Evolutionary conservation across 1,140 invertebrate species (phyloP).

Genomic region (Episyrphus balteatus): DNA sequence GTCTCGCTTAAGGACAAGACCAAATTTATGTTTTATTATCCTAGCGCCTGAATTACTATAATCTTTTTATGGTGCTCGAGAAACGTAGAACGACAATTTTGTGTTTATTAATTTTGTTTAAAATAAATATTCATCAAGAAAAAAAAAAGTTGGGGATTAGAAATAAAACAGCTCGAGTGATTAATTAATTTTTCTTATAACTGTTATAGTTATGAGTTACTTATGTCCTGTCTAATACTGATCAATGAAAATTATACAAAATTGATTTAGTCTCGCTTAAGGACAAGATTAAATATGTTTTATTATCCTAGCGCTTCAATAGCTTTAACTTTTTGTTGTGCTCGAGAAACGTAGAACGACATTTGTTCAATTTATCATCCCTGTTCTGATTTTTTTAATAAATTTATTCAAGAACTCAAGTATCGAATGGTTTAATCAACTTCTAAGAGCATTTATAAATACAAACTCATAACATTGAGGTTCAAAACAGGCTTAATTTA

Average conservation of each 20-base stretch:
- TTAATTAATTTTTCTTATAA: too few relatives aligned
- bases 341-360: slow-evolving; percentile 9
- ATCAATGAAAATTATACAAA: slow-evolving; percentile 7
- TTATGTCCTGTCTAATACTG: slow-evolving; percentile 30
- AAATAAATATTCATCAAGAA: too few relatives aligned
- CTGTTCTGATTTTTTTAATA: too few relatives aligned
- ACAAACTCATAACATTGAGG: too few relatives aligned
- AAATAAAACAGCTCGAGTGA: too few relatives aligned
- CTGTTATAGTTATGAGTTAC: too few relatives aligned
- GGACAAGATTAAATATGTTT: slow-evolving; percentile 18
- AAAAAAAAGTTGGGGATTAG: too few relatives aligned
- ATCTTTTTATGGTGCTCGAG: slow-evolving; percentile 1
- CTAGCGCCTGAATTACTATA: slow-evolving; percentile 5
- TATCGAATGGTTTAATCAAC: too few relatives aligned
- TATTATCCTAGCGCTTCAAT: slow-evolving; percentile 7
- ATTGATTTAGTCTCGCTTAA: slow-evolving; percentile 21
- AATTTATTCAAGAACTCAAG: too few relatives aligned
- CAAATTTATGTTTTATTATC: slow-evolving; percentile 7
- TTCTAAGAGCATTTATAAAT: too few relatives aligned
- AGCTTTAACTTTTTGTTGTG: neutral
- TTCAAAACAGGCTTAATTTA: too few relatives aligned
- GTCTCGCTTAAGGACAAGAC: slow-evolving; percentile 30
- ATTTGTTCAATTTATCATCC: neutral
- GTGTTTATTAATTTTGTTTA: too few relatives aligned
- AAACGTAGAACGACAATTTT: slow-evolving; percentile 7